A percentile compares a stretch with the other conserved stretches of the same genome.
These are phyloP conservation scores for Paedocypris micromegethes DNA, from an alignment of 2,797 vertebrate genomes.

Conservation along the genomic window DNA sequence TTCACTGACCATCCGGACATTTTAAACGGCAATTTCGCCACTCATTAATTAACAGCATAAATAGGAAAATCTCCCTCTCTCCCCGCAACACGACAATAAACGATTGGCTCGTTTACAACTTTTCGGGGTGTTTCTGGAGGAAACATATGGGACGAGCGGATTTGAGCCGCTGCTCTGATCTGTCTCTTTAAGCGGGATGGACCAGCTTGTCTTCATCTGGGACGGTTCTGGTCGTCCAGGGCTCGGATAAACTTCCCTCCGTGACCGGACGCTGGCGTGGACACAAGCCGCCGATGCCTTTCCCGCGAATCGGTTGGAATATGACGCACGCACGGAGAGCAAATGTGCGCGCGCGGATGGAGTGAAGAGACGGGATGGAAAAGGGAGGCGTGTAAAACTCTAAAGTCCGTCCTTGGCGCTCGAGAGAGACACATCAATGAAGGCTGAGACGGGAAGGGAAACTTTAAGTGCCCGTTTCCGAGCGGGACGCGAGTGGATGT, in stretches of 20 bases:
- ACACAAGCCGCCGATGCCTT: no score
- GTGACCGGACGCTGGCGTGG: no score
- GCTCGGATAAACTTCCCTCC: conserved; percentile 75
- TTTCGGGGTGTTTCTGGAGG: no score
- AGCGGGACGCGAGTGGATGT: conserved; percentile 27
- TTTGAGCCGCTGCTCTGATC: conserved; percentile 21
- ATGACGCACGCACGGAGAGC: conserved; percentile 26
- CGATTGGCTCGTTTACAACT: no score
- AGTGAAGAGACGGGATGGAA: conserved; percentile 22
- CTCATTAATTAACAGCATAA: no score
- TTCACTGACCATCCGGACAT: no score
- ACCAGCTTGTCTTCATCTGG: conserved; percentile 62
- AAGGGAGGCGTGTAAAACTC: conserved; percentile 49
- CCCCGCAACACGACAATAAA: no score
- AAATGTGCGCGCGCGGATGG: conserved; percentile 17
- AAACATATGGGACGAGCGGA: no score
- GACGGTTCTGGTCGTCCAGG: conserved; percentile 62
- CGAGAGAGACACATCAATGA: conserved; percentile 42
- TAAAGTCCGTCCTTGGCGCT: conserved; percentile 67
- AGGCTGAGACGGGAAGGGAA: conserved; percentile 32
- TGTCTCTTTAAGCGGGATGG: conserved; percentile 54
- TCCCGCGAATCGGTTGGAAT: neutral
- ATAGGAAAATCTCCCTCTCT: no score
- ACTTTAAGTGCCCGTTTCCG: conserved; percentile 27
- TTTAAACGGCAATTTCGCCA: no score